phyloP scores from a whole-genome alignment of 2,797 vertebrate genomes.

The Rachycentron canadum region DNA sequence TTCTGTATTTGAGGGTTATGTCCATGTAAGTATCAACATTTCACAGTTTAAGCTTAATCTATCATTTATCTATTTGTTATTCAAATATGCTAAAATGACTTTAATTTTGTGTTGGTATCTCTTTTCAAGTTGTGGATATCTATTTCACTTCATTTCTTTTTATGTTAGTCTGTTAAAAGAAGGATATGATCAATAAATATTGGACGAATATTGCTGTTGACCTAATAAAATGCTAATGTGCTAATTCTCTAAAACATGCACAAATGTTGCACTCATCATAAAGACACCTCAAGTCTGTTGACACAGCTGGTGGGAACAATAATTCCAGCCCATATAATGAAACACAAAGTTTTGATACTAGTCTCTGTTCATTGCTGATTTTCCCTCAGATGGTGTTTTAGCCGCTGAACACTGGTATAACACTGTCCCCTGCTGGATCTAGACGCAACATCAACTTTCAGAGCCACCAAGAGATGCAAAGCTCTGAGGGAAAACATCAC shows the following conservation, averaged over 20 bases:
- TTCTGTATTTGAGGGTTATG: neutral
- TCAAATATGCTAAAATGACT: neutral
- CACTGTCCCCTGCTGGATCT: constrained; percentile 66
- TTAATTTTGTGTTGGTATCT: neutral
- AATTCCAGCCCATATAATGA: constrained; percentile 5
- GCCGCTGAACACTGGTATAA: constrained; percentile 20
- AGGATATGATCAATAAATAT: neutral
- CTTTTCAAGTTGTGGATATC: neutral
- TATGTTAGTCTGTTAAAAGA: neutral
- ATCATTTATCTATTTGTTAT: neutral
- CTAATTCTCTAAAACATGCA: neutral
- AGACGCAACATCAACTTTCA: fast-evolving
- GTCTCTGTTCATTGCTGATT: constrained; percentile 10
- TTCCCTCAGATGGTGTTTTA: neutral
- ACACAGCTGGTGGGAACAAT: constrained; percentile 21
- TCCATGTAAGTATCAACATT: neutral
- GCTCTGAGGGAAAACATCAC: neutral
- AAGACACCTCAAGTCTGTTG: constrained; percentile 15
- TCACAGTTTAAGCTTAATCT: neutral
- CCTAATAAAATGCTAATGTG: neutral
- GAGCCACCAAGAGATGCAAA: neutral
- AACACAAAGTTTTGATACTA: constrained; percentile 9
- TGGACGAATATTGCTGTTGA: neutral
- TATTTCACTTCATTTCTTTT: neutral
- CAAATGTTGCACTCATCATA: neutral